A percentile compares a stretch with the other conserved stretches of the same genome.
phyloP scores from a whole-genome alignment of 2,113 vertebrate genomes.

The Calidris pygmaea region DNA sequence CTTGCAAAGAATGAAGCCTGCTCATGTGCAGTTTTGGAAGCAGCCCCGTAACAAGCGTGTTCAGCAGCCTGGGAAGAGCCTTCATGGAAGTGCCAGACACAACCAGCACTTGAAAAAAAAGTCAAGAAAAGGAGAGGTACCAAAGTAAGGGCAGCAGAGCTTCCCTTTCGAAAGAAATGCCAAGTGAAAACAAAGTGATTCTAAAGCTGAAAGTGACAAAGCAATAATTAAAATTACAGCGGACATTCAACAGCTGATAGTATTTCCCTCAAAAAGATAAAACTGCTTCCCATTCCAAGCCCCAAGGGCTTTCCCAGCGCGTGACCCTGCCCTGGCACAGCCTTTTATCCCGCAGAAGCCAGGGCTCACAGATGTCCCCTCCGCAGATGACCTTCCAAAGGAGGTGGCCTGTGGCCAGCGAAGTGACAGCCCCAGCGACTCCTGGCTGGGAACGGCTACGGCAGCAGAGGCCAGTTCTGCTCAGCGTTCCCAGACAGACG shows the following conservation, averaged over 20 bases:
- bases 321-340: not conserved
- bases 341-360: not conserved
- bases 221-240: not conserved
- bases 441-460: fast-evolving
- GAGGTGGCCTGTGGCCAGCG: fast-evolving
- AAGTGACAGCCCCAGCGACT: not conserved
- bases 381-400: not conserved
- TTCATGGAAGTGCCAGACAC: not conserved
- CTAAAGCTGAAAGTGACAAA: not conserved
- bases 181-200: not conserved
- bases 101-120: not conserved
- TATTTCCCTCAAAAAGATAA: not conserved
- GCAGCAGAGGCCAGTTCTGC: not conserved
- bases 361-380: not conserved
- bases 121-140: not conserved
- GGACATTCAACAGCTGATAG: not conserved
- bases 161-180: not conserved
- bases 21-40: not conserved
- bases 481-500: too few relatives aligned
- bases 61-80: not conserved
- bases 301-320: not conserved
- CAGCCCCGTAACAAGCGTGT: not conserved
- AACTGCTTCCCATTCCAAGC: not conserved
- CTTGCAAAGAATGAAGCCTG: not conserved
- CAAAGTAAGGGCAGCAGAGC: not conserved